Base-by-base conservation (phyloP, 2,888 invertebrate genomes). In the Metallyticus violacea region DNA sequence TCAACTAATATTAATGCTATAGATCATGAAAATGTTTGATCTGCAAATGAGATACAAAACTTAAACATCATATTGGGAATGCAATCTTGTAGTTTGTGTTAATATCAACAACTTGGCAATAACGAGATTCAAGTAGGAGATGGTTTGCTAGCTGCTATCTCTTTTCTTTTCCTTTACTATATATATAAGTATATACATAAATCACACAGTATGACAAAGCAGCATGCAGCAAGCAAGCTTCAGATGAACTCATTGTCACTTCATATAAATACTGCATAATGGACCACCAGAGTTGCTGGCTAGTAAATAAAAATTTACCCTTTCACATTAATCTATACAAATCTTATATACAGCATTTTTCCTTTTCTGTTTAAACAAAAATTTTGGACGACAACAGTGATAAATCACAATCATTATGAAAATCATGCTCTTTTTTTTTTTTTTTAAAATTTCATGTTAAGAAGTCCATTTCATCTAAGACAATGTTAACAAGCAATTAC, bases 1-100 rank as follows among this genome's bases (percentile, higher is more conserved):
- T 83, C 80, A 76, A 79, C 25, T 79, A 79, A 28, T 85, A 28
- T 22, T 25, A 83, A 86, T 86, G 86, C 86, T 86, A 86, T 86
- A 86, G 79, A 86, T 86, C 86, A 86, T 84, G 86, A 40, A 84
- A 86, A 84, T 84, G 84, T 80, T 79, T 40, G 27, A 7, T 28
- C 28, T 84, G 28, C 27, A n/a, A 28, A 40, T 40, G 81, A 7
- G 26, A 30, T 62, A 28, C 7, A 40, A n/a, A 15, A 15, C 22
- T 62, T 22, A 62, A 15, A 40, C 40, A 9, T 15, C 1, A 15
- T 62, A 62, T 62, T 3, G 40, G 40, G 22, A 62, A 62, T 62
- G 40, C 40, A 3, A 62, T 9, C 7, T 22, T 62, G 40, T 7
- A 62, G 15, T 0, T 15, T 3, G 40, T 15, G 40, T 40, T 30